phyloP scores from a whole-genome alignment of 2,113 vertebrate genomes.

The Heterotilapia buettikoferi region DNA sequence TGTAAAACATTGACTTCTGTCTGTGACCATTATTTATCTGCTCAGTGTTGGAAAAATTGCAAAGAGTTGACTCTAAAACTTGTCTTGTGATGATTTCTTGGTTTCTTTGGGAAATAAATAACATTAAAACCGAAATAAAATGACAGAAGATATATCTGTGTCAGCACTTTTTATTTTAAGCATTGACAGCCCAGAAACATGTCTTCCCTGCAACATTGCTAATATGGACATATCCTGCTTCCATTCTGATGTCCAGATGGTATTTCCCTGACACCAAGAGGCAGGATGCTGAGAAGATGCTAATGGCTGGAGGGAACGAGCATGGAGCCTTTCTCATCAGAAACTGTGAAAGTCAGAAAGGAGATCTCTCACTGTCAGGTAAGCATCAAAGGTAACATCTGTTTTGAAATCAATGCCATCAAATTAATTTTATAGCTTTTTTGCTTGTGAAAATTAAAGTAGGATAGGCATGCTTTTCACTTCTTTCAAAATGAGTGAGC shows the following conservation, averaged over 20 bases:
- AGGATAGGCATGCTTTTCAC: background rate
- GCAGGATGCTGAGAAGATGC: slow-evolving; percentile 85
- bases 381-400: background rate
- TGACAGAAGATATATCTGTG: background rate
- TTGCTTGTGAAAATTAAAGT: background rate
- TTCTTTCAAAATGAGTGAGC: background rate
- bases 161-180: background rate
- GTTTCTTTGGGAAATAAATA: background rate
- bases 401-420: background rate
- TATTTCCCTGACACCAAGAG: slow-evolving; percentile 86
- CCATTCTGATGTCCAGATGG: slow-evolving; percentile 76
- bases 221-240: background rate
- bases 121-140: background rate
- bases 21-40: background rate
- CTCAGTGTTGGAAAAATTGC: background rate
- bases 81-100: background rate
- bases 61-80: background rate
- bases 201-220: background rate
- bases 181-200: background rate
- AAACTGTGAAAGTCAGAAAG: slow-evolving; percentile 84
- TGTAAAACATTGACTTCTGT: background rate
- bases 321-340: slow-evolving; percentile 85
- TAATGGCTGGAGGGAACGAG: slow-evolving; percentile 70
- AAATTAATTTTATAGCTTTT: background rate
- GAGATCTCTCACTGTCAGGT: slow-evolving; percentile 90